Conservation (phyloP, 2,113 vertebrate species). For the Merops nubicus region DNA sequence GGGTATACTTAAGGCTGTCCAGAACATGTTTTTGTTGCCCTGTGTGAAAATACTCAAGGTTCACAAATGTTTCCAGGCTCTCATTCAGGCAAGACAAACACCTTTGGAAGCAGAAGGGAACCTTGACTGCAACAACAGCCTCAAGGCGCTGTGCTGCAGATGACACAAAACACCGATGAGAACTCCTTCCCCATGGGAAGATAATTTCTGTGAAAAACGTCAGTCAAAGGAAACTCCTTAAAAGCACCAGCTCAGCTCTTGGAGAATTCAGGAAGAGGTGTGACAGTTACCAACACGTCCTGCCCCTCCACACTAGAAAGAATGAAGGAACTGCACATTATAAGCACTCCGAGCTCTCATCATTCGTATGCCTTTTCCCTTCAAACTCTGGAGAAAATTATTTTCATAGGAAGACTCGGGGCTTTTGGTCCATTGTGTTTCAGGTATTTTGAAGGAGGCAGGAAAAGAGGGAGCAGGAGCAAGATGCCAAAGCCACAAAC, state of each 20-base stretch:
- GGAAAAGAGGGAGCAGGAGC: background rate
- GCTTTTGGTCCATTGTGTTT: background rate
- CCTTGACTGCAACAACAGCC: background rate
- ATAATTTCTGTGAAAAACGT: background rate
- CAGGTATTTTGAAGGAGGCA: background rate
- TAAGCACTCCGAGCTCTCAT: background rate
- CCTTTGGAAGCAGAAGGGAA: background rate
- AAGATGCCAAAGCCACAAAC: background rate
- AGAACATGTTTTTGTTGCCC: background rate
- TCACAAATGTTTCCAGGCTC: background rate
- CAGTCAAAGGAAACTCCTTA: background rate
- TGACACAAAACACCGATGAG: background rate
- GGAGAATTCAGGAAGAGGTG: background rate
- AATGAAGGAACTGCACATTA: fast-evolving
- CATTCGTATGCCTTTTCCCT: background rate
- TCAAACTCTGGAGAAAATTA: background rate
- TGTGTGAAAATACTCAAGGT: background rate
- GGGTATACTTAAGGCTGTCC: background rate
- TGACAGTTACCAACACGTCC: background rate
- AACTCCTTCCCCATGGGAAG: background rate
- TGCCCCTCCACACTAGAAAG: background rate
- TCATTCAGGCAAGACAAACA: background rate
- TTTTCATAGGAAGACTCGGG: background rate
- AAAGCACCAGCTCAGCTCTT: background rate
- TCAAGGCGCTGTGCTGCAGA: background rate